These are phyloP conservation scores for Lasioglossum leucozonium DNA, from an alignment of 2,888 invertebrate genomes.

Conservation along the genomic window DNA sequence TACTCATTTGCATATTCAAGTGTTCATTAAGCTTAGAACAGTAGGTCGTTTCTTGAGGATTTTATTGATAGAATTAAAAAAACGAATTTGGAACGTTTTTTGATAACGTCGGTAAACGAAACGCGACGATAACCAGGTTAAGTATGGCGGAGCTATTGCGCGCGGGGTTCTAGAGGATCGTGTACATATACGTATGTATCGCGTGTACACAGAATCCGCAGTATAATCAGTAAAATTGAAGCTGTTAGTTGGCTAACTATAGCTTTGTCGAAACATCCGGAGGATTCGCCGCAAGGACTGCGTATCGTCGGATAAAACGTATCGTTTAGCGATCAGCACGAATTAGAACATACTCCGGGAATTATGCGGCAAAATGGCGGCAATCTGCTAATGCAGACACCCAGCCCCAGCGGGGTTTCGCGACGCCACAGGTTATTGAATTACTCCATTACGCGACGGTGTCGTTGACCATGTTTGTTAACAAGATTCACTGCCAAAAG, in stretches of 20 bases:
- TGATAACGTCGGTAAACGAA: not conserved
- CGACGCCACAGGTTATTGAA: constrained; percentile 9
- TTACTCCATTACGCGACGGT: constrained; percentile 8
- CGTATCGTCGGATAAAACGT: not conserved
- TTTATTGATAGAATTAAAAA: not conserved
- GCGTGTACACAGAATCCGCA: not conserved
- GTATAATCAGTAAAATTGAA: not conserved
- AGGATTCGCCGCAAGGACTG: not conserved
- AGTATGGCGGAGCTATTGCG: not conserved
- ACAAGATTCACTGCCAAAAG: constrained; percentile 5
- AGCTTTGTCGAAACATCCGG: not conserved
- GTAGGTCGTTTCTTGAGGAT: too few species aligned
- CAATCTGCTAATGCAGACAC: constrained; percentile 31
- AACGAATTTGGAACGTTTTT: not conserved
- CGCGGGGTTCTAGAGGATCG: not conserved
- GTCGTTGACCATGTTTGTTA: constrained; percentile 15
- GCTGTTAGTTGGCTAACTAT: not conserved
- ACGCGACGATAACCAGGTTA: not conserved
- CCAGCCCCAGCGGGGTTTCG: not conserved
- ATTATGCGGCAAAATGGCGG: constrained; percentile 10
- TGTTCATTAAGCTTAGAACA: too few species aligned
- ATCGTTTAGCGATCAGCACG: not conserved
- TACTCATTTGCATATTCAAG: too few species aligned
- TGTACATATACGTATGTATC: too few species aligned
- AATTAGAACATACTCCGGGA: not conserved